A percentile compares a stretch with the other conserved stretches of the same genome.
These are phyloP conservation scores for Colaptes auratus DNA, from an alignment of 2,113 vertebrate species.

Conservation along the genomic window DNA sequence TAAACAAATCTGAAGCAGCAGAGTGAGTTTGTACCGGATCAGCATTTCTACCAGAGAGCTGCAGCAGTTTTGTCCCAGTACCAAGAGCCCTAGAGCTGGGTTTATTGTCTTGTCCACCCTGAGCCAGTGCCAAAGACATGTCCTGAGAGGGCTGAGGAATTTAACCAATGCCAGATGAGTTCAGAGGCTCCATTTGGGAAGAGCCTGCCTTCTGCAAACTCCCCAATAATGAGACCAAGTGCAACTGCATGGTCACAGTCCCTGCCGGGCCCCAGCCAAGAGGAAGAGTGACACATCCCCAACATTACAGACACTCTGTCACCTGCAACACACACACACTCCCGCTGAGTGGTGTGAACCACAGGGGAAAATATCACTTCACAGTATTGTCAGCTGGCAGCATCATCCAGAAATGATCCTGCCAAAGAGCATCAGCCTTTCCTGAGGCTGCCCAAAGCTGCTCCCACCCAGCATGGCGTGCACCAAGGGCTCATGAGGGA, in stretches of 20 bases:
- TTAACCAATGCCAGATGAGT: constrained; percentile 35
- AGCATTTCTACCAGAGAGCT: constrained; percentile 8
- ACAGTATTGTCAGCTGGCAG: background rate
- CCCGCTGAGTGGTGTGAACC: background rate
- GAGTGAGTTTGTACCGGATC: constrained; percentile 38
- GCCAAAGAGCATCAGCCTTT: background rate
- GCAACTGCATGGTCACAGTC: background rate
- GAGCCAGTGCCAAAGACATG: constrained; percentile 30
- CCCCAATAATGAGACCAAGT: rapidly evolving
- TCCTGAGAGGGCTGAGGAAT: constrained; percentile 24
- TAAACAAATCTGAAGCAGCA: constrained; percentile 53
- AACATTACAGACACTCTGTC: background rate
- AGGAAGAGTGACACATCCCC: background rate
- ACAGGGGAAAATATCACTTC: background rate
- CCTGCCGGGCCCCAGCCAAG: background rate
- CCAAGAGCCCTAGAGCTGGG: constrained; percentile 42
- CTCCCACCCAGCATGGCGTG: rapidly evolving
- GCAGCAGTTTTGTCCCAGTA: constrained; percentile 45
- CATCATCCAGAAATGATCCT: background rate
- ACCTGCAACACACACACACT: background rate
- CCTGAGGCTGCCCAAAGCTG: background rate
- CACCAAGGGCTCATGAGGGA: rapidly evolving
- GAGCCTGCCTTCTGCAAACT: background rate
- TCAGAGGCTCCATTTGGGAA: background rate
- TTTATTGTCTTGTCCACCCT: constrained; percentile 53